Percentiles rank a stretch among this genome's conserved stretches.
phyloP scores from a whole-genome alignment of 2,797 vertebrate genomes.

The Molossus molossus region DNA sequence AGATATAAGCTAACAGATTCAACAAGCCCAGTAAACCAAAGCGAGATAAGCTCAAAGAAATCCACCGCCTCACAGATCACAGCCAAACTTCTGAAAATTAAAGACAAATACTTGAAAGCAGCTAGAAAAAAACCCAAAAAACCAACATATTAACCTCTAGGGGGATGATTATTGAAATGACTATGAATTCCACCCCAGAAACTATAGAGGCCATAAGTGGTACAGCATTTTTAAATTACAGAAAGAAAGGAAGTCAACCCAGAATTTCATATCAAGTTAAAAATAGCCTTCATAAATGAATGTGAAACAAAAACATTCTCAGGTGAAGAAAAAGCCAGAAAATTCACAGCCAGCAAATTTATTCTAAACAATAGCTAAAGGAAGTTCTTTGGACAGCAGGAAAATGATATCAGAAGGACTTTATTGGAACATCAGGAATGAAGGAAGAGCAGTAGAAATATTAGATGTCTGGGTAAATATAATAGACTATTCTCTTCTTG shows the following conservation, averaged over 20 bases:
- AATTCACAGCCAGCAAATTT: background rate
- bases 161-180: background rate
- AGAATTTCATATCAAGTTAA: background rate
- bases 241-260: background rate
- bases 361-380: background rate
- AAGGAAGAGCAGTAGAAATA: slow-evolving; percentile 26
- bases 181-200: background rate
- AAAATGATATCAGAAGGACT: slow-evolving; percentile 8
- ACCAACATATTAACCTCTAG: background rate
- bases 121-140: background rate
- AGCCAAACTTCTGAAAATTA: slow-evolving; percentile 37
- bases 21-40: background rate
- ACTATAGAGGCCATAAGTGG: background rate
- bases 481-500: background rate
- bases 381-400: slow-evolving; percentile 10
- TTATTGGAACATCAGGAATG: background rate
- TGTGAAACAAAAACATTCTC: background rate
- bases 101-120: slow-evolving; percentile 23
- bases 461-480: background rate
- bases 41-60: background rate
- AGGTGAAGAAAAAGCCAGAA: background rate
- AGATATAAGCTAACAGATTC: background rate
- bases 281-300: background rate
- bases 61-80: background rate
- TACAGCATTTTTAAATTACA: background rate